Evolutionary conservation across 2,113 vertebrate genomes (phyloP).

Genomic region (Chloroceryle aenea): DNA sequence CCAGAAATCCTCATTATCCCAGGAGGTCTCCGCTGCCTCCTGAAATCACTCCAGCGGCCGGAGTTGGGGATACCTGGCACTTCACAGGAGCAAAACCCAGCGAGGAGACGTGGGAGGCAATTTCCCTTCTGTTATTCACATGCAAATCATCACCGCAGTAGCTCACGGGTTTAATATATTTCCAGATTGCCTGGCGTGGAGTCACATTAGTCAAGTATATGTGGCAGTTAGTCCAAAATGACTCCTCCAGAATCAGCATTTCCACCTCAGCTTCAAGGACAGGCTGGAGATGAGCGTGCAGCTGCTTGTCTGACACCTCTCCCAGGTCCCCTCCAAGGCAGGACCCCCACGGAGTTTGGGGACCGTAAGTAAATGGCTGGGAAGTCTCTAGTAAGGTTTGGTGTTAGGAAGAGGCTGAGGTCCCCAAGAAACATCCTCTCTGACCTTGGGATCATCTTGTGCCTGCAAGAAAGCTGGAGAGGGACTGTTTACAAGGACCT

Average conservation of each 20-base stretch:
- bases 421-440: not conserved
- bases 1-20: not conserved
- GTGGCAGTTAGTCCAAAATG: not conserved
- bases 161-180: not conserved
- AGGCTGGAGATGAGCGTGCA: not conserved
- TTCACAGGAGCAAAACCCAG: not conserved
- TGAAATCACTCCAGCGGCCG: not conserved
- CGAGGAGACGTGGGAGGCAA: not conserved
- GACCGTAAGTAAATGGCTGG: fast-evolving
- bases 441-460: no score
- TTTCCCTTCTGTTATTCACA: not conserved
- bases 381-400: not conserved
- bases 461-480: no score
- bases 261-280: not conserved
- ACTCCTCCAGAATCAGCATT: not conserved
- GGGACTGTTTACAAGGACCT: no score
- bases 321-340: not conserved
- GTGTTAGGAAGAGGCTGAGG: not conserved
- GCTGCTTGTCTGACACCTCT: not conserved
- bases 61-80: not conserved
- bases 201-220: not conserved
- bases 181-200: not conserved
- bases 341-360: fast-evolving
- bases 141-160: not conserved
- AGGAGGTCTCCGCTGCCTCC: not conserved